Percentiles rank a stretch among this genome's conserved stretches.
Conservation (phyloP, 2,113 vertebrate genomes). For the Saccopteryx leptura region DNA sequence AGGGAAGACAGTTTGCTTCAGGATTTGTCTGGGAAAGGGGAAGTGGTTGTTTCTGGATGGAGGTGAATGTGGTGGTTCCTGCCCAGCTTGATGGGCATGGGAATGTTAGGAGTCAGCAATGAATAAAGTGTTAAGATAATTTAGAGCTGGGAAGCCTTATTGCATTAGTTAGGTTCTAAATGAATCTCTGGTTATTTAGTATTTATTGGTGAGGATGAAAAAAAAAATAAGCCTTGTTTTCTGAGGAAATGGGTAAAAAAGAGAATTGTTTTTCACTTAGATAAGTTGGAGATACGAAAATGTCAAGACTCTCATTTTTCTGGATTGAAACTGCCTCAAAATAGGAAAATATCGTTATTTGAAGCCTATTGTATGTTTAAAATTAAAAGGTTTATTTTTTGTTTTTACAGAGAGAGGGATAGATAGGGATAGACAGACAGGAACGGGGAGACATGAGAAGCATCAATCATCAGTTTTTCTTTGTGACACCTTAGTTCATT, state of each 20-base stretch:
- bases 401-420: too few species aligned
- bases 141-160: background rate
- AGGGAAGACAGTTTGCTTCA: background rate
- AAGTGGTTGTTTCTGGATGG: too few species aligned
- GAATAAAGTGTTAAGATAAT: background rate
- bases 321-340: background rate
- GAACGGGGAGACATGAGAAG: too few species aligned
- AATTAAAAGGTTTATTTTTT: too few species aligned
- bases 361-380: background rate
- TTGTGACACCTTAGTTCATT: too few species aligned
- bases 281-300: background rate
- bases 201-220: background rate
- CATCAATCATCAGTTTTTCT: too few species aligned
- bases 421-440: too few species aligned
- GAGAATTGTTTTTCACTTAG: conserved; percentile 8
- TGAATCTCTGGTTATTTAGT: background rate
- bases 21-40: background rate
- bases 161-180: background rate
- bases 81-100: background rate
- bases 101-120: background rate
- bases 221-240: background rate
- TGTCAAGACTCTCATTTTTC: background rate
- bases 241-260: background rate
- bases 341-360: background rate
- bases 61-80: background rate